Base-by-base conservation (phyloP, 2,113 vertebrate genomes). In the Corvus cornix region DNA sequence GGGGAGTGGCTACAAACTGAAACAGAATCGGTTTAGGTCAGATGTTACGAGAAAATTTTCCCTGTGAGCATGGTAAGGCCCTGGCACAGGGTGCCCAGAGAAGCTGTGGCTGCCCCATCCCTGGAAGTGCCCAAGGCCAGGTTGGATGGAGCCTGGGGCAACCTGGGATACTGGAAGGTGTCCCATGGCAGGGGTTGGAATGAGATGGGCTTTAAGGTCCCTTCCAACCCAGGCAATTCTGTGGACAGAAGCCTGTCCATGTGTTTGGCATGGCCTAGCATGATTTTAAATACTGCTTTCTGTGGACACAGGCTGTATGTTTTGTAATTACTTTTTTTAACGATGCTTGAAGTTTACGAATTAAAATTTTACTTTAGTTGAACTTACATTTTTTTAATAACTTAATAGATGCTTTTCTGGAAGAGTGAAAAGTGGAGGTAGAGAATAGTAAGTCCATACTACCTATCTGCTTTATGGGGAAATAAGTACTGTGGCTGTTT, bases 91-190 rank as follows among this genome's bases (percentile, higher is more conserved):
- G 0, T 60, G 9, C 30, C 26, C 48, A 55, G n/a, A 27, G 55
- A 4, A 48, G 13, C 30, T 24, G 10, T 39, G 69, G 53, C 23
- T 67, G 60, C 11, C 69, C 24, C 28, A 46, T 67, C 46, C 60
- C n/a, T 82, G 69, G 28, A 7, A 39, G 23, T 39, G 46, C 11
- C 20, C 53, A 39, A 46, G 60, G 46, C 28, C 53, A 17, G 52
- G 16, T 6, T 75, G 69, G 19, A 19, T 0, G 0, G n/a, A 5
- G 7, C 24, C 53, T 21, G 17, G n/a, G 21, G 4, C n/a, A 46
- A 0, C 46, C 18, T 60, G 62, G 28, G 4, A 4, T 12, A 53
- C 30, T 31, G 39, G 39, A 39, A 75, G 35, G 8, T 56, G 21
- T 31, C 35, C 3, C 13, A 13, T 20, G 28, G 60, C 24, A 60